phyloP scores from a whole-genome alignment of 2,888 invertebrate genomes.

The Torymus texanus region DNA sequence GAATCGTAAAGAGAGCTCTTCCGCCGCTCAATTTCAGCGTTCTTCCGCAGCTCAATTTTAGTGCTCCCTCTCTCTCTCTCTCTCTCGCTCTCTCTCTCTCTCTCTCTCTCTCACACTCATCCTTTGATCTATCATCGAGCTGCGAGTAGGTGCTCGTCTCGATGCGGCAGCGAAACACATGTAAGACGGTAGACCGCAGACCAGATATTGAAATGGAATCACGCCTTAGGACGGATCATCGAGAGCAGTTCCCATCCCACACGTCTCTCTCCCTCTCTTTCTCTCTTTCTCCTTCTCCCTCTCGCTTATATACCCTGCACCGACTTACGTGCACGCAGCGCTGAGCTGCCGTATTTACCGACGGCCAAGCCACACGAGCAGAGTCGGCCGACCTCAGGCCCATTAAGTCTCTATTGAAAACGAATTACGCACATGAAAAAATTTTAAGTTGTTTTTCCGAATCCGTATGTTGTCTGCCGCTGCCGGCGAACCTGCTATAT shows the following conservation, averaged over 20 bases:
- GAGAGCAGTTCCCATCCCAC: background rate
- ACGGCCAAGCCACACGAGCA: conserved; percentile 35
- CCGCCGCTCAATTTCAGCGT: conserved; percentile 37
- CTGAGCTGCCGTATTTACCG: conserved; percentile 45
- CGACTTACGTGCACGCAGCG: conserved; percentile 1
- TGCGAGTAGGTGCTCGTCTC: background rate
- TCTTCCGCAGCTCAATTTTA: conserved; percentile 27
- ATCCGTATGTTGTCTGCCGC: conserved; percentile 10
- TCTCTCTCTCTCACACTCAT: background rate
- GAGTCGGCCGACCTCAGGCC: conserved; percentile 3
- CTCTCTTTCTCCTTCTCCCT: conserved; percentile 33
- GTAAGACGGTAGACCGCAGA: conserved; percentile 61
- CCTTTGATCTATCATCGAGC: conserved; percentile 46
- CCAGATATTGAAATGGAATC: conserved; percentile 73
- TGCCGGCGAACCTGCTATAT: background rate
- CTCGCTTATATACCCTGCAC: background rate
- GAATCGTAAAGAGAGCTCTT: conserved; percentile 7
- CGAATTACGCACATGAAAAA: conserved; percentile 50
- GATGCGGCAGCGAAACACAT: conserved; percentile 49
- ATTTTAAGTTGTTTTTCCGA: conserved; percentile 47
- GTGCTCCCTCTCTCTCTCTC: conserved; percentile 1
- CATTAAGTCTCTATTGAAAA: conserved; percentile 45
- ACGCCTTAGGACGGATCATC: conserved; percentile 63
- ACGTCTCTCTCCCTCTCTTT: conserved; percentile 5
- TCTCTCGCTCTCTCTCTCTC: background rate